Evolutionary conservation across 2,797 vertebrate genomes (phyloP).

Genomic region (Brachyrhaphis roseni): DNA sequence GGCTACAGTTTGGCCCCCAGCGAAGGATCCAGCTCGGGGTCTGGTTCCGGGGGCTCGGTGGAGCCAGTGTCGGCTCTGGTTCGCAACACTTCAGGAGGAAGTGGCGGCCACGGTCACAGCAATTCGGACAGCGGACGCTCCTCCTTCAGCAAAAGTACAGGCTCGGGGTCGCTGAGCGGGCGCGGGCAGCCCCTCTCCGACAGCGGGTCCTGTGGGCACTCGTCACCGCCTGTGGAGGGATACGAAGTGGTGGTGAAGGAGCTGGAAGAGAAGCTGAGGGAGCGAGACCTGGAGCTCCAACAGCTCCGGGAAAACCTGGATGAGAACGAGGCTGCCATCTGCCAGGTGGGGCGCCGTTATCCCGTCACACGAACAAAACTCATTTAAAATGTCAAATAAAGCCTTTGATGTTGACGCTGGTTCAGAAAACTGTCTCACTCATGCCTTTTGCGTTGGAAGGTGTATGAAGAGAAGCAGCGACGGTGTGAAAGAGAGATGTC

Average conservation of each 20-base stretch:
- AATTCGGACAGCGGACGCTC: conserved; percentile 98
- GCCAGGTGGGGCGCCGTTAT: conserved; percentile 82
- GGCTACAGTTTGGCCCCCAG: conserved; percentile 87
- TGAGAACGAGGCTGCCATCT: conserved; percentile 92
- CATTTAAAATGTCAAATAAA: neutral
- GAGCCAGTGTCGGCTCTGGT: conserved; percentile 71
- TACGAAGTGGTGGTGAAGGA: conserved; percentile 91
- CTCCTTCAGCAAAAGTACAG: conserved; percentile 90
- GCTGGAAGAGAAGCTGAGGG: conserved; percentile 93
- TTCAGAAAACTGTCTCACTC: conserved; percentile 2
- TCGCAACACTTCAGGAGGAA: conserved; percentile 58
- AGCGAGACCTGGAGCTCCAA: conserved; percentile 91
- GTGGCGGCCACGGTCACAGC: conserved; percentile 82
- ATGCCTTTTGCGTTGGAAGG: conserved; percentile 70
- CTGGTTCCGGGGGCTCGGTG: conserved; percentile 63
- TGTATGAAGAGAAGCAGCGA: conserved; percentile 92
- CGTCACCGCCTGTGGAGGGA: conserved; percentile 82
- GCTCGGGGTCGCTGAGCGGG: conserved; percentile 90
- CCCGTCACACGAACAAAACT: neutral
- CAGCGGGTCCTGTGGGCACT: conserved; percentile 91
- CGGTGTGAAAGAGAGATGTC: conserved; percentile 91
- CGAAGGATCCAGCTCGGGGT: conserved; percentile 80
- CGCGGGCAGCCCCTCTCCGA: conserved; percentile 89
- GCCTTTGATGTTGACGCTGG: neutral
- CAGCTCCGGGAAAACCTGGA: conserved; percentile 94